Evolutionary conservation across 2,888 invertebrate genomes (phyloP), one percentile per base, ranked within the genome.

Genomic region (Frankliniella fusca): DNA sequence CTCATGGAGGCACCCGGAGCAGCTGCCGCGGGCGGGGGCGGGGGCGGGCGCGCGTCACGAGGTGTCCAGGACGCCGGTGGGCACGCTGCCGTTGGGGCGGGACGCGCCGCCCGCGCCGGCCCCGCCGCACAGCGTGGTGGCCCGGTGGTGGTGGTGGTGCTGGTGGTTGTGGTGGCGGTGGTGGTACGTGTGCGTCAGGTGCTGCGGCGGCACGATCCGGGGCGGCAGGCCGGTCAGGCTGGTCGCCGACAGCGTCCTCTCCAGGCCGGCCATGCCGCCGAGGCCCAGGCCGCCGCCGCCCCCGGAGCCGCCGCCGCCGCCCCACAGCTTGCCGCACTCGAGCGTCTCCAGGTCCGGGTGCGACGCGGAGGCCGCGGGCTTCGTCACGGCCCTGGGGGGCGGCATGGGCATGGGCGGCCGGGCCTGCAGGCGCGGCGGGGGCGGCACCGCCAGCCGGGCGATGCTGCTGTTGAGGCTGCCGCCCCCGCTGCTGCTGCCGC

Each of bases 391-490:
- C 83, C 83, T 18, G 83, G 83, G n/a, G 83, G 84, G 20, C 82
- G 83, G 79, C 80, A 81, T 38, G 80, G 81, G 23, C 81, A 54
- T 23, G 83, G 83, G 81, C n/a, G 83, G 83, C 7, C 81, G 83
- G 15, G 81, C 83, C 12, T 84, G 82, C 9, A 83, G 84, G 54
- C 83, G 84, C 38, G 82, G 82, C 23, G 84, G 84, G 79, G 84
- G 83, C 81, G 92, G 92, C 84, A 93, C 90, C 50, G 93, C 93
- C 86, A 94, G 94, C 80, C 94, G 89, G 81, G 94, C 94, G 12
- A 94, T 92, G 0, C 94, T 94, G 11, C 94, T 90, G 87, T 94
- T 94, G 85, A 94, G 89, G 86, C 94, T 94, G 89, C 94, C 94
- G 48, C 93, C 93, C 93, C 93, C 93, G 27, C 92, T 92, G 0